Conservation (phyloP, 2,113 vertebrate genomes). For the Phalacrocorax pelagicus region DNA sequence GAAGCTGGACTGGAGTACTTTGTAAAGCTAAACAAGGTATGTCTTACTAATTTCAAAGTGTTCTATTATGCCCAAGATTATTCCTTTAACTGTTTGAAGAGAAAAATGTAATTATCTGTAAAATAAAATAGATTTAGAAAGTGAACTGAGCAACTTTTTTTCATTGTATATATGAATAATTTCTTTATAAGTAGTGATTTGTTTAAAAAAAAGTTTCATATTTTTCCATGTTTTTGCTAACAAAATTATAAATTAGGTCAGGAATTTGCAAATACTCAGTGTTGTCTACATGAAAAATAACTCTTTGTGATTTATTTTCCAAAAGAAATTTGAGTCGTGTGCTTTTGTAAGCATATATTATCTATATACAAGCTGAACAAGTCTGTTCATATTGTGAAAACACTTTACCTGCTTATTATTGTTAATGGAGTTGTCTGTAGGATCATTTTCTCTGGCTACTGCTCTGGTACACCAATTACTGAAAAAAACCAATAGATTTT, state of each 20-base stretch:
- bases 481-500: not conserved
- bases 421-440: not conserved
- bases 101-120: not conserved
- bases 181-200: not conserved
- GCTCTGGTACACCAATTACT: not conserved
- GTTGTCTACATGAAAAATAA: not conserved
- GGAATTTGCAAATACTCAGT: not conserved
- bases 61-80: not conserved
- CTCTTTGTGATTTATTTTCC: not conserved
- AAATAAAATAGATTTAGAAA: not conserved
- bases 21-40: constrained; percentile 95
- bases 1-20: constrained; percentile 95
- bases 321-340: not conserved
- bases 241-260: not conserved
- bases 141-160: not conserved
- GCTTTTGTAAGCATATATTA: not conserved
- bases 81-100: not conserved
- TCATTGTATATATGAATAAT: not conserved
- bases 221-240: not conserved
- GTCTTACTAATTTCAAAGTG: constrained; percentile 7
- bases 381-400: not conserved
- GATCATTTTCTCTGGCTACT: not conserved
- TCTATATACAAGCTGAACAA: not conserved
- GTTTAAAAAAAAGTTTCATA: not conserved
- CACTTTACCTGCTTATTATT: not conserved